These are phyloP conservation scores for Heliornis fulica DNA, from an alignment of 2,113 vertebrate genomes.

Conservation along the genomic window DNA sequence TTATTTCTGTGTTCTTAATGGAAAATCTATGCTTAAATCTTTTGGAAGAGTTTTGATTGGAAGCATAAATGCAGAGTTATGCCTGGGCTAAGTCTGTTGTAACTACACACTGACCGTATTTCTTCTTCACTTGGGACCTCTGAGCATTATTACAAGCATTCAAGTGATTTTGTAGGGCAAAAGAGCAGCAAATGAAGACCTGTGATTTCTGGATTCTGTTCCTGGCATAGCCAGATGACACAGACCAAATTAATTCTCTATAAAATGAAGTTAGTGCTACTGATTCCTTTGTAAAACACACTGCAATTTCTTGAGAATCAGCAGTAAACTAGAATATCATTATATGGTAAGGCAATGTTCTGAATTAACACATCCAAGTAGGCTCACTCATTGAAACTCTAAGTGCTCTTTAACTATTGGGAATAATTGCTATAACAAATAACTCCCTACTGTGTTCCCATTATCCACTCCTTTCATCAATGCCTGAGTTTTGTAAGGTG, in stretches of 20 bases:
- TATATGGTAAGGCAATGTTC: not conserved
- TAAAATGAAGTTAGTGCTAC: not conserved
- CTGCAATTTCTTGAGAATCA: not conserved
- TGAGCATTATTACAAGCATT: not conserved
- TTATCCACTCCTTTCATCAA: not conserved
- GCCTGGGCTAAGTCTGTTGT: not conserved
- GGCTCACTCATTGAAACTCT: not conserved
- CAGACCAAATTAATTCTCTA: not conserved
- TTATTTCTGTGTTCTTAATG: not conserved
- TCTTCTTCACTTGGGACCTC: not conserved
- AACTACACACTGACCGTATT: not conserved
- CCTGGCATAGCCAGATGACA: not conserved
- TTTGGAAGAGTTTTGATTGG: not conserved
- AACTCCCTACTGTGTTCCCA: not conserved
- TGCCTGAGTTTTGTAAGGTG: not conserved
- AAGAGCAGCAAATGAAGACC: not conserved
- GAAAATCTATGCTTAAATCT: not conserved
- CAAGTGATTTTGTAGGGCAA: not conserved
- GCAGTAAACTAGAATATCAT: not conserved
- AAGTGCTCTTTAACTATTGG: not conserved
- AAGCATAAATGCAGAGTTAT: not conserved
- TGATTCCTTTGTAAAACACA: not conserved
- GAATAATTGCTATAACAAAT: conserved; percentile 16
- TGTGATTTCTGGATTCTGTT: not conserved
- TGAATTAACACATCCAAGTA: not conserved